These are phyloP conservation scores for Tubulanus polymorphus DNA, from an alignment of 2,888 invertebrate species.

Conservation along the genomic window DNA sequence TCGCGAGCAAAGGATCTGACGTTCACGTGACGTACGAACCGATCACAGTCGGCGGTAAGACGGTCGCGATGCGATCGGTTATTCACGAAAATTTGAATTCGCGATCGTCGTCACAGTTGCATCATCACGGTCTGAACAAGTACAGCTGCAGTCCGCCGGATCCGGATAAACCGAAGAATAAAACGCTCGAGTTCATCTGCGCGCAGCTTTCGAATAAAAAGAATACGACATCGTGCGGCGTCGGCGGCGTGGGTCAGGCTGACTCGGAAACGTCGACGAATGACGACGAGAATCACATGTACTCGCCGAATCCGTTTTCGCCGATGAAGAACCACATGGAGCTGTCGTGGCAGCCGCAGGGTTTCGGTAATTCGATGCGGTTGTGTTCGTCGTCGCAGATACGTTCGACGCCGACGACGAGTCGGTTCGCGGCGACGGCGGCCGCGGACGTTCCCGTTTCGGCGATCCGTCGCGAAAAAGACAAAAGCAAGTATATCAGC, in stretches of 20 bases:
- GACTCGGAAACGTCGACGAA: not conserved
- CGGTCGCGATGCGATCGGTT: not conserved
- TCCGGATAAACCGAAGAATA: not conserved
- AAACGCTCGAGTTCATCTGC: not conserved
- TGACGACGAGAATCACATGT: not conserved
- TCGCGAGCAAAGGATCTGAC: not conserved
- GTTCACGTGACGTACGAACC: no score
- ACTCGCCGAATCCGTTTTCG: not conserved
- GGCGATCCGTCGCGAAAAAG: not conserved
- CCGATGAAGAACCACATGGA: no score
- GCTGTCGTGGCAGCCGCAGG: no score
- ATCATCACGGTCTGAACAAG: not conserved
- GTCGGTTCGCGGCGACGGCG: not conserved
- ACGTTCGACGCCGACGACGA: not conserved
- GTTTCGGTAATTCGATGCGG: no score
- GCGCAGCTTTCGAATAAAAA: not conserved
- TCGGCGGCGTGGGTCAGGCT: no score
- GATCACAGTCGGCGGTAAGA: not conserved
- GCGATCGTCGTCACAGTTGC: no score
- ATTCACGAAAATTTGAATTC: not conserved
- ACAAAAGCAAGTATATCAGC: slow-evolving; percentile 1
- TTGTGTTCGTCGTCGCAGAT: not conserved
- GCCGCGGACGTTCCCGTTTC: not conserved
- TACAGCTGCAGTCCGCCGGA: not conserved
- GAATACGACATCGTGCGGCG: not conserved